Conservation (phyloP, 2,797 vertebrate species). For the Sus cebifrons region DNA sequence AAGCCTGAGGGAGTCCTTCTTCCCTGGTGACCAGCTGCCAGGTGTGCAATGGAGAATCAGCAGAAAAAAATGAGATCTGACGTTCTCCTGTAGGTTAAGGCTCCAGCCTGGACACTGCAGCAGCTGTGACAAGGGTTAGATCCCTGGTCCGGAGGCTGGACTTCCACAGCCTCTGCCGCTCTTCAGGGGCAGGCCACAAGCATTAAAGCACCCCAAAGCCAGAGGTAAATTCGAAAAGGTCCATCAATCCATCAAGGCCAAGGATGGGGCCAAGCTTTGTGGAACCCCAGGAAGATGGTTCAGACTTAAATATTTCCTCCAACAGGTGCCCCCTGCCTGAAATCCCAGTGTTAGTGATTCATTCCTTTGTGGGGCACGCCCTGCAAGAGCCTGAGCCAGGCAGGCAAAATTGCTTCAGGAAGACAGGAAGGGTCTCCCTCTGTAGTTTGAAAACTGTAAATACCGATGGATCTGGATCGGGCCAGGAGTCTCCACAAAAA, state of each 20-base stretch:
- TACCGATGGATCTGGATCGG: background rate
- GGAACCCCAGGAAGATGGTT: background rate
- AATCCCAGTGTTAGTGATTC: constrained; percentile 36
- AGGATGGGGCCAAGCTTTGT: background rate
- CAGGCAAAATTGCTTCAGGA: background rate
- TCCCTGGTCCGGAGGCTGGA: background rate
- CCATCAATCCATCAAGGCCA: background rate
- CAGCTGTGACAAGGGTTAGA: too few species aligned
- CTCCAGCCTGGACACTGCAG: too few species aligned
- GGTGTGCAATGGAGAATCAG: fast-evolving
- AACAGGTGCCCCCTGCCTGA: constrained; percentile 9
- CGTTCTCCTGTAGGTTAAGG: too few species aligned
- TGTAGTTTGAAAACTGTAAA: background rate
- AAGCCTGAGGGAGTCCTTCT: background rate
- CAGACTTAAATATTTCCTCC: background rate
- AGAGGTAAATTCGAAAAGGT: background rate
- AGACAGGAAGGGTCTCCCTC: background rate
- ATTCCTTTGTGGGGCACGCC: background rate
- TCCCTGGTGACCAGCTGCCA: background rate
- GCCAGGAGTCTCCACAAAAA: background rate
- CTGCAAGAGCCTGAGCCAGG: background rate
- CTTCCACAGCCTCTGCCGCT: background rate
- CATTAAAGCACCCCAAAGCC: background rate
- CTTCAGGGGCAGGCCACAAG: background rate
- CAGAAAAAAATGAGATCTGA: background rate